phyloP scores from a whole-genome alignment of 2,888 invertebrate genomes.

The Malthinus flaveolus region DNA sequence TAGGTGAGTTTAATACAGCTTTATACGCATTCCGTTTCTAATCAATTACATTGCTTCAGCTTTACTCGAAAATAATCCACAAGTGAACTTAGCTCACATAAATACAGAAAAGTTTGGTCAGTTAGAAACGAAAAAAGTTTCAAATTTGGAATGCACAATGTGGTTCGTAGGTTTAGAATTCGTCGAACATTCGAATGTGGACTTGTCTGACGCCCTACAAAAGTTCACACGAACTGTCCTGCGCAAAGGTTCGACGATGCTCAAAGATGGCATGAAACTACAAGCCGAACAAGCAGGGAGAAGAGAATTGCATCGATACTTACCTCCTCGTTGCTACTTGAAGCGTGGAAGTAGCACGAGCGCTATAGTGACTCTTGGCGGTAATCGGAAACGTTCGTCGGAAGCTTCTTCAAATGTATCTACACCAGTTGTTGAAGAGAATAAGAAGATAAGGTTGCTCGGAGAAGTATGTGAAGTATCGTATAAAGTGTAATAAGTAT shows the following conservation, averaged over 20 bases:
- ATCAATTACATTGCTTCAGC: slow-evolving; percentile 54
- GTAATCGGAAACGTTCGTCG: slow-evolving; percentile 42
- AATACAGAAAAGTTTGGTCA: slow-evolving; percentile 86
- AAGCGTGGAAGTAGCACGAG: slow-evolving; percentile 69
- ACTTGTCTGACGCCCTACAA: slow-evolving; percentile 91
- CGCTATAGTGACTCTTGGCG: slow-evolving; percentile 13
- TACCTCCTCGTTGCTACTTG: slow-evolving; percentile 69
- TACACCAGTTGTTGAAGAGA: slow-evolving; percentile 25
- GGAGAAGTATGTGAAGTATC: slow-evolving; percentile 44
- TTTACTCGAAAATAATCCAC: slow-evolving; percentile 87
- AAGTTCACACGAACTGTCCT: slow-evolving; percentile 87
- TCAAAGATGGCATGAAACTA: slow-evolving; percentile 75
- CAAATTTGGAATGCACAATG: slow-evolving; percentile 74
- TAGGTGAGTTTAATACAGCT: slow-evolving; percentile 60
- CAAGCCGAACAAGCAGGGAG: slow-evolving; percentile 88
- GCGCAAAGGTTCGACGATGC: slow-evolving; percentile 73
- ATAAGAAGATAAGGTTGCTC: slow-evolving; percentile 46
- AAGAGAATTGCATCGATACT: slow-evolving; percentile 74
- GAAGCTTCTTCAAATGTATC: slow-evolving; percentile 29
- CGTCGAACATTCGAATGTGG: slow-evolving; percentile 85
- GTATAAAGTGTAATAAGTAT: no score
- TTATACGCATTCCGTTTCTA: no score
- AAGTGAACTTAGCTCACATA: slow-evolving; percentile 91
- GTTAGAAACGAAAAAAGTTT: slow-evolving; percentile 52
- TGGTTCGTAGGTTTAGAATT: slow-evolving; percentile 99